Percentiles rank a stretch among this genome's conserved stretches.
These are phyloP conservation scores for Stenotaenia linearis DNA, from an alignment of 2,888 invertebrate species.

Conservation along the genomic window DNA sequence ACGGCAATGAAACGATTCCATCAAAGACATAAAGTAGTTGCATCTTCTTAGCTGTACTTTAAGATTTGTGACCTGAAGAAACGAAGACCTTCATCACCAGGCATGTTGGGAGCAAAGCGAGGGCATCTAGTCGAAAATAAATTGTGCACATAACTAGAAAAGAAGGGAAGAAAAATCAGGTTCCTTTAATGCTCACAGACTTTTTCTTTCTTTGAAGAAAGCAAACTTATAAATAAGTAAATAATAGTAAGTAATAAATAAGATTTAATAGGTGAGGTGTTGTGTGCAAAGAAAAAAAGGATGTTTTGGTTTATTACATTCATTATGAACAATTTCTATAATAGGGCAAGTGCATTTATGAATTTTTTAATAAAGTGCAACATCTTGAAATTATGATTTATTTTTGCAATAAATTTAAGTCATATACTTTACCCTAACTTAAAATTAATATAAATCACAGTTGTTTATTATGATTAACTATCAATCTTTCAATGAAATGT, in stretches of 20 bases:
- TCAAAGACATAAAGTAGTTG: background rate
- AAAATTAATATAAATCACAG: no score
- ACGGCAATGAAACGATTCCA: background rate
- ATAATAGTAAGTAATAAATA: background rate
- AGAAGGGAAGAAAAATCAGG: background rate
- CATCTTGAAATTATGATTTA: background rate
- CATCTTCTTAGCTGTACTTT: background rate
- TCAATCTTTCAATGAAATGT: background rate
- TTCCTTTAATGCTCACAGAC: background rate
- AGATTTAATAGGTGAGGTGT: background rate
- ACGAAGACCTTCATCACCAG: background rate
- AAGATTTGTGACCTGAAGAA: background rate
- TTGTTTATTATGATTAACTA: no score
- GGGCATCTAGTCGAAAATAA: conserved; percentile 16
- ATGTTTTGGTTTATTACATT: background rate
- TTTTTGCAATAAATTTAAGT: background rate
- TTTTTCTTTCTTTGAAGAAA: background rate
- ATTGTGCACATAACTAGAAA: background rate
- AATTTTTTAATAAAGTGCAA: background rate
- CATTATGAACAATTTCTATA: background rate
- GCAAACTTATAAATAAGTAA: background rate
- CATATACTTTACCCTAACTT: background rate
- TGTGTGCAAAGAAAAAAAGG: background rate
- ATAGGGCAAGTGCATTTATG: conserved; percentile 1
- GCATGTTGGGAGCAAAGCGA: background rate